Conservation (phyloP, 92 coral and sea anemone species). For the Umimayanthus chanpuru region DNA sequence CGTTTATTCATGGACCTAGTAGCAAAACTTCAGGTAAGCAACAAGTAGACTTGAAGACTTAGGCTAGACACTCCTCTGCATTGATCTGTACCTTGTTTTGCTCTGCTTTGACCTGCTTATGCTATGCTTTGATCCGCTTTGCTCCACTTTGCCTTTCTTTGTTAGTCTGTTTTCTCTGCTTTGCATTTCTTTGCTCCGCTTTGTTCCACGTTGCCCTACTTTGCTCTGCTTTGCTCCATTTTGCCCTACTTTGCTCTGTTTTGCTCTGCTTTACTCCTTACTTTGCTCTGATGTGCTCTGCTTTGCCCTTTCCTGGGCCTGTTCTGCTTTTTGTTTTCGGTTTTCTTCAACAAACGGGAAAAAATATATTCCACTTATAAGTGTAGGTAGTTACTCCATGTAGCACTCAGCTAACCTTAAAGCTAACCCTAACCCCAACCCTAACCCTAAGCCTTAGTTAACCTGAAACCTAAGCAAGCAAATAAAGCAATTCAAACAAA, state of each 20-base stretch:
- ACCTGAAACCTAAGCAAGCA: too few species aligned
- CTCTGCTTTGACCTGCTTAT: background rate
- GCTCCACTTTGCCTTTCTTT: background rate
- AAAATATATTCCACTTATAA: background rate
- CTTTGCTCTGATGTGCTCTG: background rate
- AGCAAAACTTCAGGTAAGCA: conserved; percentile 32
- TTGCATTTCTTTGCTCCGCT: too few species aligned
- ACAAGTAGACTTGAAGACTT: background rate
- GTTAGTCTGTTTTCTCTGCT: background rate
- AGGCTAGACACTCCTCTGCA: background rate
- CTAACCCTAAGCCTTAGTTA: too few species aligned
- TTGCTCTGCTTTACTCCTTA: background rate
- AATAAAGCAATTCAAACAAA: too few species aligned
- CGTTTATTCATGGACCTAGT: conserved; percentile 40
- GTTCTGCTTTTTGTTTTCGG: background rate
- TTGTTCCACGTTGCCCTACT: background rate
- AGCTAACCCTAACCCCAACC: too few species aligned
- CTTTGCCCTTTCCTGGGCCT: background rate
- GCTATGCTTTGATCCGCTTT: background rate
- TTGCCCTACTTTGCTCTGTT: background rate
- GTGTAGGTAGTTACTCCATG: too few species aligned
- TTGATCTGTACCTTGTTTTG: background rate
- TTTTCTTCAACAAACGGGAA: background rate
- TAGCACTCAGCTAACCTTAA: too few species aligned
- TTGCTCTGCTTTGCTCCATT: background rate